Percentiles rank a stretch among this genome's conserved stretches.
These are phyloP conservation scores for Drosophila arawakana DNA, from an alignment of 1,140 invertebrate species.

Conservation along the genomic window DNA sequence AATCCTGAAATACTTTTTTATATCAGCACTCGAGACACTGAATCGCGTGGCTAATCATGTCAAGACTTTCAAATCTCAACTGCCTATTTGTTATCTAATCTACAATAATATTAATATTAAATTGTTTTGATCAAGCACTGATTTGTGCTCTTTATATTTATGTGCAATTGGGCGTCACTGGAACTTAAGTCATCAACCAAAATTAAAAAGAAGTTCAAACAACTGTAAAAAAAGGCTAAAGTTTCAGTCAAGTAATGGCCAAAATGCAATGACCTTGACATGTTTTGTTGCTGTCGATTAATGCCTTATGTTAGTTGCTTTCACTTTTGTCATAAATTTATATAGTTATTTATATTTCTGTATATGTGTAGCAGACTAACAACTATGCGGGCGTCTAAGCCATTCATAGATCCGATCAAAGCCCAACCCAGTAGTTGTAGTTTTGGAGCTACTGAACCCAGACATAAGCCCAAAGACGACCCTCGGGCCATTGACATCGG, in stretches of 20 bases:
- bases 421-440: conserved; percentile 64
- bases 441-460: conserved; percentile 16
- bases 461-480: conserved; percentile 20
- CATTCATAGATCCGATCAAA: conserved; percentile 42
- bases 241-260: not conserved
- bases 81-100: conserved; percentile 37
- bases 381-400: conserved; percentile 39
- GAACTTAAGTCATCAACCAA: not conserved
- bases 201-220: not conserved
- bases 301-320: conserved; percentile 50
- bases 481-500: conserved; percentile 68
- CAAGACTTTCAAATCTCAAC: conserved; percentile 2
- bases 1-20: conserved; percentile 8
- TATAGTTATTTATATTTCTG: not conserved
- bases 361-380: conserved; percentile 40
- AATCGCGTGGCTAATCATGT: conserved; percentile 16
- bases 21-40: conserved; percentile 4
- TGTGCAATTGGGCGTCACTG: not conserved
- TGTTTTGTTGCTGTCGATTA: conserved; percentile 59
- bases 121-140: conserved; percentile 27
- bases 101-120: conserved; percentile 22
- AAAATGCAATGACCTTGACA: conserved; percentile 68
- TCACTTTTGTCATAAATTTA: conserved; percentile 61
- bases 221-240: not conserved
- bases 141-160: conserved; percentile 16